Conservation (phyloP, 64 coral and sea anemone species). For the Astreopora myriophthalma region DNA sequence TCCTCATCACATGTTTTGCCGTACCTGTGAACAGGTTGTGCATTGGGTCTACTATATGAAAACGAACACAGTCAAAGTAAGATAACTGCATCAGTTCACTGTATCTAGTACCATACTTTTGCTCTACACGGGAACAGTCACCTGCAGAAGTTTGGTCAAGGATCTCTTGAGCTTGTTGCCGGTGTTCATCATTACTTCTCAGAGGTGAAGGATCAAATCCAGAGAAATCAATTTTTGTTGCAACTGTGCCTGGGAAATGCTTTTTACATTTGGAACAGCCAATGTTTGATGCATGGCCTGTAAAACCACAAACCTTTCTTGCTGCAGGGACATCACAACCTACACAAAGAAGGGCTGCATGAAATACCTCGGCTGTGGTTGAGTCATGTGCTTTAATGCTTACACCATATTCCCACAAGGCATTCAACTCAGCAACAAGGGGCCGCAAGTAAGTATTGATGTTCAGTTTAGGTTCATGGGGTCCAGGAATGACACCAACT, state of each 20-base stretch:
- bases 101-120: conserved; percentile 45
- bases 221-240: conserved; percentile 53
- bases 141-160: conserved; percentile 43
- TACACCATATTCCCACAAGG: conserved; percentile 46
- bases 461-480: conserved; percentile 62
- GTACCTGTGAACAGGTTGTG: too few species aligned
- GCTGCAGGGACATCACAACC: too few species aligned
- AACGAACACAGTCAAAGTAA: too few species aligned
- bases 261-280: conserved; percentile 67
- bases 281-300: too few species aligned
- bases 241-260: conserved; percentile 20
- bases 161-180: conserved; percentile 59
- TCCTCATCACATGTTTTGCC: conserved; percentile 63
- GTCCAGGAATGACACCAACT: conserved; percentile 55
- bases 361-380: not conserved
- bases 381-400: not conserved
- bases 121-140: not conserved
- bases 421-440: too few species aligned
- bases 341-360: too few species aligned
- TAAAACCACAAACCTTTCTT: too few species aligned
- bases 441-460: too few species aligned
- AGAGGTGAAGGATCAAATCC: conserved; percentile 28
- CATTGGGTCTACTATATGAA: conserved; percentile 69
- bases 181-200: conserved; percentile 38
- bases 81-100: conserved; percentile 56